Evolutionary conservation across 2,113 vertebrate species (phyloP).

Genomic region (Mobula birostris): DNA sequence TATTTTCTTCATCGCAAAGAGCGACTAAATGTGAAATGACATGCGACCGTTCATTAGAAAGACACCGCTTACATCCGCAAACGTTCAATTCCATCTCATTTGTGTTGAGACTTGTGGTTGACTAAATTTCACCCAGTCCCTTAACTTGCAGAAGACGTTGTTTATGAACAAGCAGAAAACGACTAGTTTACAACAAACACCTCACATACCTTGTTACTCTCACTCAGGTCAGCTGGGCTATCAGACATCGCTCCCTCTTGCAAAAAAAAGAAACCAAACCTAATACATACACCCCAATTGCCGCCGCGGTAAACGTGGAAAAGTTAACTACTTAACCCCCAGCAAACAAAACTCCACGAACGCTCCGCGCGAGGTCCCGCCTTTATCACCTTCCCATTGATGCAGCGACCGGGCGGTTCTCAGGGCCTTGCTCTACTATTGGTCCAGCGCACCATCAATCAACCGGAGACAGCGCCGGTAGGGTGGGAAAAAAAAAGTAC

Average conservation of each 20-base stretch:
- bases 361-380: not conserved
- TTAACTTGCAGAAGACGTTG: not conserved
- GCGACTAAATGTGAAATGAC: not conserved
- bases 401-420: not conserved
- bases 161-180: slow-evolving; percentile 9
- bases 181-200: not conserved
- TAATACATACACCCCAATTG: not conserved
- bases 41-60: not conserved
- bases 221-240: not conserved
- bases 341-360: not conserved
- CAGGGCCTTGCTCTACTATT: not conserved
- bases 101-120: not conserved
- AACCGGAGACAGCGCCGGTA: not conserved
- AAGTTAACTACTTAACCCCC: not conserved
- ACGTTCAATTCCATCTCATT: not conserved
- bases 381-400: not conserved
- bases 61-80: not conserved
- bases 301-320: too few species aligned
- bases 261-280: not conserved
- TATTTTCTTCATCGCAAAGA: not conserved
- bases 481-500: not conserved
- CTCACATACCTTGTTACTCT: slow-evolving; percentile 13
- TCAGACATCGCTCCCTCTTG: not conserved
- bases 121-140: not conserved
- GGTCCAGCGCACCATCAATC: not conserved